Base-by-base conservation (phyloP, 2,888 invertebrate species). In the Yponomeuta evonymella region DNA sequence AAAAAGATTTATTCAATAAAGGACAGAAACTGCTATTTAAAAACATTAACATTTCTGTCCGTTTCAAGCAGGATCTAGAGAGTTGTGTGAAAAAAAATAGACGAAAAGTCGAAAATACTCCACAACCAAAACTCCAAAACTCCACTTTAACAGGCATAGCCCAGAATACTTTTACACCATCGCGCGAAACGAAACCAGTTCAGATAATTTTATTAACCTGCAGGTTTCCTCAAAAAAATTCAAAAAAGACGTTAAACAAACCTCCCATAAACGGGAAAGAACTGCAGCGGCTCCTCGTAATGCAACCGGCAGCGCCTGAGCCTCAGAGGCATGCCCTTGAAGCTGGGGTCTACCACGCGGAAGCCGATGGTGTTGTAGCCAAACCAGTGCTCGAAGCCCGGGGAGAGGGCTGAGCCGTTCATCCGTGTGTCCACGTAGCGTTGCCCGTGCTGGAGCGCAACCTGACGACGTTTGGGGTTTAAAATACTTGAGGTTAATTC, bases 371-470 rank as follows among this genome's bases (percentile, higher is more conserved):
- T 72, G 64, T 70, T 70, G 75, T 81, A 83, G 0, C 76, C 75
- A 2, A 81, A 71, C 88, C 87, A 88, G 4, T 81, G 76, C 74
- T 89, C 89, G 1, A 72, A 72, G 3, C 84, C 83, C 0, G 84
- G 85, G 10, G 81, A 82, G 3, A 90, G 72, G 0, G 88, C 78
- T 0, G 86, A 86, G 0, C 90, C 89, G 69, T 89, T 89, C 4
- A 78, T 74, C 0, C 79, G 68, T 0, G 79, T 71, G 63, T 90
- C 89, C 0, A 86, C 80, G 72, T 78, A 90, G 29, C 79, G 77
- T 29, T 80, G 79, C 10, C 79, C 76, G 0, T 74, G 73, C 73
- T 80, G 79, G 0, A 85, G 67, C 0, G 78, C 77, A 15, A 88
- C 67, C 89, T 89, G 75, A 0, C 15, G 2, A 15, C 2, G 51